A percentile compares a stretch with the other conserved stretches of the same genome.
phyloP scores from a whole-genome alignment of 2,113 vertebrate species.

The Lynx canadensis region DNA sequence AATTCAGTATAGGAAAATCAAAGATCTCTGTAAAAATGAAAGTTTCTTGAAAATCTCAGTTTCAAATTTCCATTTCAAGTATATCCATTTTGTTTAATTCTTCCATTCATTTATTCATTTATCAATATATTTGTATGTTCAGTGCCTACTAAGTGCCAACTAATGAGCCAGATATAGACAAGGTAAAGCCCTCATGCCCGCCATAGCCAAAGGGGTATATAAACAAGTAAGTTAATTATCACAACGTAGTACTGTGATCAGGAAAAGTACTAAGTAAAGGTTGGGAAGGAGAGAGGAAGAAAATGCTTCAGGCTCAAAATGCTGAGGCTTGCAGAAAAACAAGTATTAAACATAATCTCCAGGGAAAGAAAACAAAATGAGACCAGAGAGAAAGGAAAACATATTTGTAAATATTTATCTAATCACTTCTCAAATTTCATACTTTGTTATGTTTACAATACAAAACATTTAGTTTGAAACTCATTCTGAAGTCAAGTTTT shows the following conservation, averaged over 20 bases:
- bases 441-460: background rate
- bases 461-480: slow-evolving; percentile 3
- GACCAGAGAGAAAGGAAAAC: background rate
- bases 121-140: background rate
- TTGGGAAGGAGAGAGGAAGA: background rate
- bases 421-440: background rate
- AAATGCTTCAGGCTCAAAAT: background rate
- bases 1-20: background rate
- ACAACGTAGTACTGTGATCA: background rate
- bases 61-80: background rate
- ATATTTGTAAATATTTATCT: background rate
- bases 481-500: background rate
- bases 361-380: background rate
- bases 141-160: background rate
- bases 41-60: background rate
- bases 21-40: background rate
- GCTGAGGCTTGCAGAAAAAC: background rate
- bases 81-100: slow-evolving; percentile 2
- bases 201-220: background rate
- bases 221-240: background rate
- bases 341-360: background rate
- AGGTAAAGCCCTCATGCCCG: background rate
- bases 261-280: background rate
- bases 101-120: background rate
- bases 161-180: background rate